Conservation (phyloP, 30 jellyfish, hydroid and myxozoan genomes). For the Aurelia aurita region DNA sequence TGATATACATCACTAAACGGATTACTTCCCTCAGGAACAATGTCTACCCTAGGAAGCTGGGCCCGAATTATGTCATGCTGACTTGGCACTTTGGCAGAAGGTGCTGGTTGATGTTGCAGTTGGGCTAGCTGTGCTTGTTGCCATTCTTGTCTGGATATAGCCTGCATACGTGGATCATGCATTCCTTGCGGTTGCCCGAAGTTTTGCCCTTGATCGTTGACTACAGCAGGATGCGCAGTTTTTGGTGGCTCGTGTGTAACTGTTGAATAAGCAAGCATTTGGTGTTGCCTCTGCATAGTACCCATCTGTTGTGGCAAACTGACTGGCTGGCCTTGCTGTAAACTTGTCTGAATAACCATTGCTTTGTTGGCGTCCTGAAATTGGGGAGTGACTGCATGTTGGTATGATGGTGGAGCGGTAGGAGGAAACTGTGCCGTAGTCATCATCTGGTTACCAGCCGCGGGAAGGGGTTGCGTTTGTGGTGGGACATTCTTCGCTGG, state of each 20-base stretch:
- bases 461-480: background rate
- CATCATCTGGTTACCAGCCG: background rate
- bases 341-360: background rate
- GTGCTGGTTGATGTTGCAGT: conserved; percentile 18
- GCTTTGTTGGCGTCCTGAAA: background rate
- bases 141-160: conserved; percentile 26
- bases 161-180: conserved; percentile 15
- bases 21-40: conserved; percentile 62
- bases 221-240: background rate
- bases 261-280: background rate
- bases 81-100: background rate
- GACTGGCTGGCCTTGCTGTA: conserved; percentile 6
- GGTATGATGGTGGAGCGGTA: conserved; percentile 1
- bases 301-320: background rate
- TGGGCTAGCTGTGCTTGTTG: conserved; percentile 10
- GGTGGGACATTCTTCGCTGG: conserved; percentile 14
- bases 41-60: conserved; percentile 44
- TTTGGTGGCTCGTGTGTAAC: conserved; percentile 20
- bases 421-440: conserved; percentile 1
- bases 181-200: background rate
- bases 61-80: conserved; percentile 18
- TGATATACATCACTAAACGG: conserved; percentile 71
- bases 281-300: conserved; percentile 1
- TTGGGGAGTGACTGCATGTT: conserved; percentile 4
- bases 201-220: background rate